Evolutionary conservation across 2,888 invertebrate genomes (phyloP), one percentile per base, ranked within the genome.

Genomic region (Oasisia sp.): DNA sequence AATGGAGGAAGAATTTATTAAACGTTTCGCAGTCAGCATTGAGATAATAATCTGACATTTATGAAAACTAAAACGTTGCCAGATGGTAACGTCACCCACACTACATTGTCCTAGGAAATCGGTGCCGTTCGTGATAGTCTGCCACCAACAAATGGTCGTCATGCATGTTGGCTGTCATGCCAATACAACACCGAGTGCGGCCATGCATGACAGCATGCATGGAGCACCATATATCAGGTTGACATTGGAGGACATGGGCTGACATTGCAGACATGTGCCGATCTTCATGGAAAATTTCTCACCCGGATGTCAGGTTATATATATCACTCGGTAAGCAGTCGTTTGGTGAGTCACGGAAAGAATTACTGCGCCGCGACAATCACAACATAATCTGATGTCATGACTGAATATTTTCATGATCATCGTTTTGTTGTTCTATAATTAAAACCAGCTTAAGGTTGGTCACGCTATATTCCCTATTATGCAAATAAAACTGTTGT

Each of bases 221-320:
- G 74, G 2, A n/a, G 27, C 2, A 19, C 19, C 74, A 74, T 74
- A 74, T 74, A 74, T 74, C 74, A 74, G 74, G 74, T 19, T 74
- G 74, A 74, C 74, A 74, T 74, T 74, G 27, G 74, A 19, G n/a
- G 1, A 74, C 74, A 74, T 27, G 74, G 5, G 27, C 27, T 74
- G 74, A 74, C 74, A 74, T 74, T 74, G 74, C 14, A 27, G 74
- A 74, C n/a, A 14, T 74, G n/a, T n/a, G n/a, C 7, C 19, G 74
- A 27, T 74, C 74, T 74, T 74, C 27, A 19, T 74, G 74, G 74
- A 74, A 74, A 74, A 27, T 74, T 74, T 74, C 74, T 74, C 74
- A 74, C 27, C 74, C 74, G 74, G 74, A 74, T 74, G 74, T 74
- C 74, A 74, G 74, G 74, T 74, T 74, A 74, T 74, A 74, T 74